Percentiles rank a stretch among this genome's conserved stretches.
These are phyloP conservation scores for Drosophila subsilvestris DNA, from an alignment of 2,888 invertebrate genomes.

Conservation along the genomic window DNA sequence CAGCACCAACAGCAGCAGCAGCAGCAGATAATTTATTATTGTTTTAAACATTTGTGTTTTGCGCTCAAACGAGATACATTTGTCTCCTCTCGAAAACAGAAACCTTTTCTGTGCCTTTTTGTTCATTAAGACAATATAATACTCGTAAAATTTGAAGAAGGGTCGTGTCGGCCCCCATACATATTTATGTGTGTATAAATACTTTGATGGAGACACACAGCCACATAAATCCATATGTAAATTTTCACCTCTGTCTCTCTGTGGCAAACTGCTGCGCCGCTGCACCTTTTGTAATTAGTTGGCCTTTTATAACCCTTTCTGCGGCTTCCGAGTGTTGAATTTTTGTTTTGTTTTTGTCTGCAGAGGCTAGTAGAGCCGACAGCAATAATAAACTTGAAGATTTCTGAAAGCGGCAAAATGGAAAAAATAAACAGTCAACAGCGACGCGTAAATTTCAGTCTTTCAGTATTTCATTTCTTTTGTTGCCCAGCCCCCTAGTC, in stretches of 20 bases:
- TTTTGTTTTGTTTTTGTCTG: slow-evolving; percentile 47
- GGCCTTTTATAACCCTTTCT: slow-evolving; percentile 60
- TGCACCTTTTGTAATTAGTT: slow-evolving; percentile 77
- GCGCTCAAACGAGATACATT: slow-evolving; percentile 79
- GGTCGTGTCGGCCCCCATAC: slow-evolving; percentile 7
- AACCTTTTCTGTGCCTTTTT: slow-evolving; percentile 53
- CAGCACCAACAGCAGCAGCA: slow-evolving; percentile 12
- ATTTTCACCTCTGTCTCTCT: slow-evolving; percentile 38
- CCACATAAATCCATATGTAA: slow-evolving; percentile 54
- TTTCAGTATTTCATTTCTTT: slow-evolving; percentile 76
- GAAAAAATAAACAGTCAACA: slow-evolving; percentile 65
- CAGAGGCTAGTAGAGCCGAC: slow-evolving; percentile 52
- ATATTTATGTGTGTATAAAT: slow-evolving; percentile 29
- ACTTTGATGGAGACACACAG: not conserved
- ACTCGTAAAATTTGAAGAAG: slow-evolving; percentile 30
- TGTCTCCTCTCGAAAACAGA: slow-evolving; percentile 53
- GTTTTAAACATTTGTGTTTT: slow-evolving; percentile 81
- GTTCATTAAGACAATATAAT: slow-evolving; percentile 73
- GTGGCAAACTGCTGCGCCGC: slow-evolving; percentile 34
- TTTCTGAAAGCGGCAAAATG: slow-evolving; percentile 76
- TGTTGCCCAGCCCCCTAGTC: slow-evolving; percentile 45
- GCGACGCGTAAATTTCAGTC: slow-evolving; percentile 71
- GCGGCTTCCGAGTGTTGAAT: slow-evolving; percentile 74
- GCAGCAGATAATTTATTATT: slow-evolving; percentile 74
- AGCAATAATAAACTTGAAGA: slow-evolving; percentile 77